Evolutionary conservation across 2,888 invertebrate genomes (phyloP), one percentile per base, ranked within the genome.

Genomic region (Actias luna): DNA sequence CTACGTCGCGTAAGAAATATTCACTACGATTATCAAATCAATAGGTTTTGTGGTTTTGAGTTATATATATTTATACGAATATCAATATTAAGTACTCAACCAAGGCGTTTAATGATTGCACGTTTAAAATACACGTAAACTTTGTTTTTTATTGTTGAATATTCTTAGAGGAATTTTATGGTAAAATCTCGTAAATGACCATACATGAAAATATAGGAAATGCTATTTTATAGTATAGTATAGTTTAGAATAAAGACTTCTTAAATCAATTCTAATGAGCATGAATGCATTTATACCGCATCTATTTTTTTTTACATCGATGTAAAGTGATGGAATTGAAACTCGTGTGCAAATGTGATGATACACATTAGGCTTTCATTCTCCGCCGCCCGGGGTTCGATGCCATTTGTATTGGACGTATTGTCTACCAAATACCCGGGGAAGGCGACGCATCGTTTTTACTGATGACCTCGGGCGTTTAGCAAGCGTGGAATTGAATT

Each of bases 291-390:
- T 55, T 29, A 55, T 55, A 29, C 2, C 55, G n/a, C 12, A 42
- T 65, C 67, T 33, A 12, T 36, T 22, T 22, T 46, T 69, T 74
- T 65, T 1, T 63, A 71, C 14, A 58, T 69, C 62, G 63, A 66
- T 63, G 68, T 70, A 59, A 66, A 63, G 62, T 66, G 77, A 80
- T 77, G 75, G 78, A 83, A 85, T 85, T 83, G 86, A 78, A 77
- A 76, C 77, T 75, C 74, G 80, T 87, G 84, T 90, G 90, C 88
- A 89, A 91, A 91, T 92, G 89, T 84, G 90, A 92, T 89, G 89
- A 83, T 71, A 74, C 74, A 78, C 89, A 89, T 92, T 91, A 91
- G 88, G 89, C 82, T 73, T 83, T 86, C 84, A 86, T 87, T 85
- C 79, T 74, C 75, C 73, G 75, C 67, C 69, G 72, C 74, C 62